Conservation (phyloP, 2,113 vertebrate species). For the Melanostigma gelatinosum region DNA sequence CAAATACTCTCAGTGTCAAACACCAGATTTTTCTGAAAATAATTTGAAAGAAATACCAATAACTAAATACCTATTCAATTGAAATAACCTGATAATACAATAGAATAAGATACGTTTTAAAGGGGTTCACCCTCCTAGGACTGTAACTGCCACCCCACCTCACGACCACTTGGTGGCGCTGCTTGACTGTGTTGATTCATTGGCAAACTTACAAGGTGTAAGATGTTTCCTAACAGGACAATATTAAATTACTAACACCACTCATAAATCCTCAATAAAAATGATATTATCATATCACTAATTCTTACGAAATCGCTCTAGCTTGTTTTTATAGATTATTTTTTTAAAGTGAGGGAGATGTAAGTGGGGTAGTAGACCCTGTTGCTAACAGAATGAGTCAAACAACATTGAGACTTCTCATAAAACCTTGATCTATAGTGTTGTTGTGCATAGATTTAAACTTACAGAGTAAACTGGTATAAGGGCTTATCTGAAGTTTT, state of each 20-base stretch:
- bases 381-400: not conserved
- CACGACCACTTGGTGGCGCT: conserved; percentile 57
- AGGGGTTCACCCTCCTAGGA: not conserved
- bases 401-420: not conserved
- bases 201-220: not conserved
- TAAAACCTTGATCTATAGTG: not conserved
- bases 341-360: not conserved
- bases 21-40: not conserved
- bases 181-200: conserved; percentile 1
- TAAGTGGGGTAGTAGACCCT: not conserved
- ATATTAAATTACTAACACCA: not conserved
- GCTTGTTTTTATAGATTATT: not conserved
- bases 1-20: not conserved
- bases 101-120: not conserved
- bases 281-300: not conserved
- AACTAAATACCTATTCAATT: not conserved
- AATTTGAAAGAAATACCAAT: not conserved
- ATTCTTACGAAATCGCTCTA: not conserved
- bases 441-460: not conserved
- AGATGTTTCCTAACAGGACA: not conserved
- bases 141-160: not conserved
- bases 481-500: not conserved
- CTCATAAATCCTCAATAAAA: not conserved
- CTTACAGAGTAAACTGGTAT: not conserved
- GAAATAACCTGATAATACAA: not conserved